Conservation (phyloP, 2,888 invertebrate genomes). For the Callinectes sapidus region DNA sequence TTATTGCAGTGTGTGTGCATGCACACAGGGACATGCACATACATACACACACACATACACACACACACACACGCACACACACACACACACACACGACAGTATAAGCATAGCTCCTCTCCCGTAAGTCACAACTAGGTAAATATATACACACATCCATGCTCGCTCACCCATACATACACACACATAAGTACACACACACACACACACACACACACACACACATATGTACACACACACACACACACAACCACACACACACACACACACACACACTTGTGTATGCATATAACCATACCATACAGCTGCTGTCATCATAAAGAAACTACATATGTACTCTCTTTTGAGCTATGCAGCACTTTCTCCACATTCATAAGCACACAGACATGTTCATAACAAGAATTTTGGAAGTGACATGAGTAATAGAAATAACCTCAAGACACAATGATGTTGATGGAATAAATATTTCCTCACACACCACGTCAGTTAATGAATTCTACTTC, state of each 20-base stretch:
- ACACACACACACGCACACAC: background rate
- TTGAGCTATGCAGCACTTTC: background rate
- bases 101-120: background rate
- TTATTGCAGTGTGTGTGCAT: background rate
- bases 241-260: background rate
- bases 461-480: background rate
- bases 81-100: conserved; percentile 25
- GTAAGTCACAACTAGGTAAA: no score
- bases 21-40: conserved; percentile 20
- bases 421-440: background rate
- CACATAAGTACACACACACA: conserved; percentile 34
- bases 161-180: conserved; percentile 40
- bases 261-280: background rate
- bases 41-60: background rate
- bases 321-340: background rate
- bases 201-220: conserved; percentile 40
- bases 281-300: background rate
- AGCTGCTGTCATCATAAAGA: background rate
- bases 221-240: background rate
- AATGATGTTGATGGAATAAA: background rate
- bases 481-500: background rate
- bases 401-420: background rate
- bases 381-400: background rate
- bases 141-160: background rate
- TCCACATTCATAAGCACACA: conserved; percentile 16